Base-by-base conservation (phyloP, 1,140 invertebrate genomes). In the Solenopsis fugax region DNA sequence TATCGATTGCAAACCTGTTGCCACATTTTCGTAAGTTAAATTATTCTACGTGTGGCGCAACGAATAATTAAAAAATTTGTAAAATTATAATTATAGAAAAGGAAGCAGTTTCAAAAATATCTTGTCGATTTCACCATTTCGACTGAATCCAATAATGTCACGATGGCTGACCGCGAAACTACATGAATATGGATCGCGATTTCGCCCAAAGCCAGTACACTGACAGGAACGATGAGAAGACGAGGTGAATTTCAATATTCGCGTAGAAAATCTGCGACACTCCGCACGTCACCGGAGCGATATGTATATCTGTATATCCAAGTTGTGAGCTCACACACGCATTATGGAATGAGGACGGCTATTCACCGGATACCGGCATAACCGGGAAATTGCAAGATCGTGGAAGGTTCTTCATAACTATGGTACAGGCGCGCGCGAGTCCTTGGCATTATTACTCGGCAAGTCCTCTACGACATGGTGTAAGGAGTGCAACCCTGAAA, bases 391-490 rank as follows among this genome's bases (percentile, higher is more conserved):
- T 87, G 86, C 87, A 72, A 84, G 50, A 58, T 84, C 85, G 77
- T 62, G 78, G 77, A 84, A 89, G 85, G 85, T 76, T 84, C 78
- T 87, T 87, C 85, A 76, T 84, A 88, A 87, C 87, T 60, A n/a
- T n/a, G n/a, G n/a, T n/a, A 75, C 64, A 34, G 50, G n/a, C 48
- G 48, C 29, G 48, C 37, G n/a, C 56, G 71, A 29, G 24, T 73
- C 37, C 48, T 54, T 60, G 72, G 37, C 73, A 87, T 88, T 88
- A 80, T 88, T 86, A 85, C 75, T 64, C 67, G 67, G 50, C 50
- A n/a, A 87, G 76, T 77, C 67, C 65, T 84, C 54, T 21, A 13
- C n/a, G 54, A 37, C 54, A 64, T 21, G 80, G 52, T 86, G 45
- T 77, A 78, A 78, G 82, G 54, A 77, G 72, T 60, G 56, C 84